Base-by-base conservation (phyloP, 2,797 vertebrate species). In the Myotis daubentonii region DNA sequence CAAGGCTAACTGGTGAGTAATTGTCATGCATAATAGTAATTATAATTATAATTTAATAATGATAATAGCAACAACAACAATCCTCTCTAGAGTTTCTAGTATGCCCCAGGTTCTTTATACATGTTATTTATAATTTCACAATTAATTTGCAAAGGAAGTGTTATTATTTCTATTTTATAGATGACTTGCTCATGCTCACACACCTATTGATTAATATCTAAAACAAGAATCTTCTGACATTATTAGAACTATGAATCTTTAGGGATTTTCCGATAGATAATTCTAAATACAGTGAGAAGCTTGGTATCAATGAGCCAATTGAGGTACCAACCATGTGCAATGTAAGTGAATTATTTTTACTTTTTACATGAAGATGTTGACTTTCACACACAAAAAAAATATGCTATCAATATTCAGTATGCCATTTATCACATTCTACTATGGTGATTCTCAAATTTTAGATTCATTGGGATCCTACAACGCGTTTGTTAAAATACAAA, bases 1-100 rank as follows among this genome's bases (percentile, higher is more conserved):
- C 9, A 74, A 89, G 19, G 23, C 86, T 86, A 92, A 75, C 60
- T 30, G 57, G 12, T 55, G 33, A 83, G 53, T 79, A 72, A 65
- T 83, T 89, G 75, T 71, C 55, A 72, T 44, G 38, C 16, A 76
- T 81, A 70, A 55, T 62, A 83, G 47, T 66, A 55, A 75, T 78
- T 41, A 78, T 87, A 72, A 71, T 53, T 90, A 65, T 76, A 78
- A 86, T 70, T 90, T 74, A 70, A 94, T 87, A 75, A 82, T 51
- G 28, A 44, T 65, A 81, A 75, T 57, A 82, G 11, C 6, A 82
- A 75, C 41, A 72, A 38, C 51, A 95, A 62, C 36, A 74, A 78
- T 8, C 12, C 41, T 70, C 28, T 93, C 44, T 70, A 82, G 36
- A 68, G 44, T 55, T 90, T 95, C 76, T 49, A 70, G n/a, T 49